These are phyloP conservation scores for Emydocephalus ijimae DNA, from an alignment of 2,113 vertebrate genomes.

Conservation along the genomic window DNA sequence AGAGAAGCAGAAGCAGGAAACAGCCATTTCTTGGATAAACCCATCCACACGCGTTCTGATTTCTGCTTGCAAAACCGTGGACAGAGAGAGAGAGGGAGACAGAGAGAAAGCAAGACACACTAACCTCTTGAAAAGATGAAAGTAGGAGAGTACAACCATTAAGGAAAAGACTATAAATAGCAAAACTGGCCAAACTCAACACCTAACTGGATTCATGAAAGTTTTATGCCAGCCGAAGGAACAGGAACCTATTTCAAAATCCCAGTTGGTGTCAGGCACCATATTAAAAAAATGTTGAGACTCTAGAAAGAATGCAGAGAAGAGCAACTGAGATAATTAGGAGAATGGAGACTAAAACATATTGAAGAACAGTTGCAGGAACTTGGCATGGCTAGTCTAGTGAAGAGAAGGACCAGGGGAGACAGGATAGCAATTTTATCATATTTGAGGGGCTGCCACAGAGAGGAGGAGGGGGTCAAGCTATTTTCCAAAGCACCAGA, in stretches of 20 bases:
- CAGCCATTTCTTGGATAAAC: neutral
- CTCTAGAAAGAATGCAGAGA: too few species aligned
- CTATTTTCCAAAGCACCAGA: too few species aligned
- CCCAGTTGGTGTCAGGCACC: neutral
- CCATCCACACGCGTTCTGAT: neutral
- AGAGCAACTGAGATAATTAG: too few species aligned
- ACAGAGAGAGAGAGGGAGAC: neutral
- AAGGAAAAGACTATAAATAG: conserved; percentile 26
- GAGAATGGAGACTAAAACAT: too few species aligned
- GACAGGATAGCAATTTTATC: too few species aligned
- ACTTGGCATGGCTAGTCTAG: too few species aligned
- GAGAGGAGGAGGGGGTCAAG: too few species aligned
- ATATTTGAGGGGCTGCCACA: too few species aligned
- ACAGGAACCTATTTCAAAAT: neutral
- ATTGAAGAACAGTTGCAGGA: too few species aligned
- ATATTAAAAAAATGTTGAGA: too few species aligned
- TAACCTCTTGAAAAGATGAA: neutral
- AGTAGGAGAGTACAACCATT: neutral
- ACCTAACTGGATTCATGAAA: conserved; percentile 31
- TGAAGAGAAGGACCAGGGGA: too few species aligned
- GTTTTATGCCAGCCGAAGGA: conserved; percentile 29
- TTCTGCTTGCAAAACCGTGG: neutral
- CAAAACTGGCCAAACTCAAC: neutral
- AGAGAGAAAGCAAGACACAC: conserved; percentile 5
- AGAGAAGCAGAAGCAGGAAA: neutral